Base-by-base conservation (phyloP, 1,140 invertebrate genomes). In the Lerema accius region DNA sequence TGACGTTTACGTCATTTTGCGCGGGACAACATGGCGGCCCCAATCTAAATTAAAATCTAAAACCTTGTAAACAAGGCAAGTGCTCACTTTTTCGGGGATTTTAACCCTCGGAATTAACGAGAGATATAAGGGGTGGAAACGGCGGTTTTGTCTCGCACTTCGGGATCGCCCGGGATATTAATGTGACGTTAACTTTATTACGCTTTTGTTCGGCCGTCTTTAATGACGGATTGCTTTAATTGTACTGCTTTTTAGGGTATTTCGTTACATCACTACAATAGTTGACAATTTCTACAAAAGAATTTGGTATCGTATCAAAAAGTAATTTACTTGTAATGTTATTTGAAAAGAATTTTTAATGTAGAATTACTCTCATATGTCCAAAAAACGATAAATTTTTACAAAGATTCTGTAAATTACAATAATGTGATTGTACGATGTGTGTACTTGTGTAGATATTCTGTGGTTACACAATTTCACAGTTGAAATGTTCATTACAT, bases 11-110 rank as follows among this genome's bases (percentile, higher is more conserved):
- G 83, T 68, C 78, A 66, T 76, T 88, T 77, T 53, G 72, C 55
- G 35, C 53, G 63, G 50, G 13, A 61, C 66, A 40, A 26, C 13
- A 63, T 63, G 37, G 40, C 72, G 43, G 86, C 89, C 89, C 91
- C 88, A 91, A 92, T 92, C 91, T 92, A 92, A 92, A 92, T 92
- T 92, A 91, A 92, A 92, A 92, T 92, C 91, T 92, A 92, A 91
- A 92, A 89, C 91, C 90, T 91, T 92, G 91, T 92, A 91, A 91
- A 92, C 91, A 92, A 92, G 91, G 81, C 90, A 91, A 92, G 91
- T 91, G 91, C 89, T 92, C 91, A 92, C 91, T 92, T 92, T 92
- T 92, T 92, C 88, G 90, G 90, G 87, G 89, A 91, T 91, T 88
- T 89, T 86, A 91, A 89, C 89, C 89, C 89, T 86, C 83, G 67